These are phyloP conservation scores for Chloroceryle aenea DNA, from an alignment of 2,113 vertebrate genomes.

Conservation along the genomic window DNA sequence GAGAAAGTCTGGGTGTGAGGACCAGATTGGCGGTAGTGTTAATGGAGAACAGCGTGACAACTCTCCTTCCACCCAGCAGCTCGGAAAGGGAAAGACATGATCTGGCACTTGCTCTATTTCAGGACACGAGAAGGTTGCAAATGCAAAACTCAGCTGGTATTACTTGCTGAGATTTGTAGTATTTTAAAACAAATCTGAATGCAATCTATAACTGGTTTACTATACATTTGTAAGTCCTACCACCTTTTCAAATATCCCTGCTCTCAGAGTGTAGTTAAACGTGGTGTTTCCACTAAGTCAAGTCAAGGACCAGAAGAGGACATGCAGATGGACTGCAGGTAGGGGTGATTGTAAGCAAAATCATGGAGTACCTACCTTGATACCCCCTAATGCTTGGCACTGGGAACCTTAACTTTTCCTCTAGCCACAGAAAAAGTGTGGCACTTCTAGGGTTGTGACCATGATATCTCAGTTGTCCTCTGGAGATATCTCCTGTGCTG, in stretches of 20 bases:
- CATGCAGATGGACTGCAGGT: not conserved
- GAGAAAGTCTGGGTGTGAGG: not conserved
- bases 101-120: not conserved
- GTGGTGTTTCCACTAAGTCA: not conserved
- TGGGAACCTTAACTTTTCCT: not conserved
- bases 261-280: not conserved
- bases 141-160: not conserved
- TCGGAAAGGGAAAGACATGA: not conserved
- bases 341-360: not conserved
- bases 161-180: not conserved
- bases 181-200: not conserved
- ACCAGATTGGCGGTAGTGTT: not conserved
- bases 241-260: not conserved
- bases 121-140: not conserved
- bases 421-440: not conserved
- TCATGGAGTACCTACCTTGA: not conserved
- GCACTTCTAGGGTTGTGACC: not conserved
- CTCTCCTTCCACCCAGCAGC: not conserved
- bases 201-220: not conserved
- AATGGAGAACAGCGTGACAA: not conserved
- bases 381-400: not conserved
- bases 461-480: not conserved
- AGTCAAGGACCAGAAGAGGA: not conserved
- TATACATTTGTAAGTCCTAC: not conserved
- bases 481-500: not conserved